Evolutionary conservation across 2,888 invertebrate genomes (phyloP), one percentile per base, ranked within the genome.

Genomic region (Galerucella nymphaeae): DNA sequence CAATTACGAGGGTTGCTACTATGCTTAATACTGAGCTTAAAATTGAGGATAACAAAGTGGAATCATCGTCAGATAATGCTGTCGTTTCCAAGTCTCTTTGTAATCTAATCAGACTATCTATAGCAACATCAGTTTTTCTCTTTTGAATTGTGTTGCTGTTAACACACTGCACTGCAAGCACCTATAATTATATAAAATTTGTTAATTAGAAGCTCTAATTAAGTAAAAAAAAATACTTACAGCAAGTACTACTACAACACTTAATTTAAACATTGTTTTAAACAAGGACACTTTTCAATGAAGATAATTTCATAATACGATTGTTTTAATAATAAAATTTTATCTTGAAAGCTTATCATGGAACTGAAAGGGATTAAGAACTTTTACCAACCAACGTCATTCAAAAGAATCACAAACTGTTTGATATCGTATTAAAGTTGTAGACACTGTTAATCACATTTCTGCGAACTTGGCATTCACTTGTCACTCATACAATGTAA

Each of bases 281-380:
- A 41, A 8, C 30, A 38, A 38, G 30, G 16, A 61, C 13, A n/a
- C 14, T 18, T 13, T 20, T 61, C 42, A 62, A 38, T 38, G 11
- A 57, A 57, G 1, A 48, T 14, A 48, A 8, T 48, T 14, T n/a
- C n/a, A n/a, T n/a, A n/a, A 8, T 48, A n/a, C 8, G 14, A n/a
- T 18, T 53, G 53, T 8, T 53, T 59, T 59, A 59, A 59, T n/a
- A 30, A 30, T n/a, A 62, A 41, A 30, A 30, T 61, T 61, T 61
- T 61, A 61, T 62, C 61, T 59, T 23, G 41, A 38, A 8, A 14
- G 16, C 38, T 41, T 18, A 42, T 42, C 13, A 59, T 41, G n/a
- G 11, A 41, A 62, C 16, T 61, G 41, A n/a, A 62, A n/a, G 42
- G 42, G 42, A 38, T 38, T 62, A 42, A 62, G 10, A 42, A 62